Evolutionary conservation across 2,797 vertebrate genomes (phyloP), one percentile per base, ranked within the genome.

Genomic region (Sebastes trivittatus): DNA sequence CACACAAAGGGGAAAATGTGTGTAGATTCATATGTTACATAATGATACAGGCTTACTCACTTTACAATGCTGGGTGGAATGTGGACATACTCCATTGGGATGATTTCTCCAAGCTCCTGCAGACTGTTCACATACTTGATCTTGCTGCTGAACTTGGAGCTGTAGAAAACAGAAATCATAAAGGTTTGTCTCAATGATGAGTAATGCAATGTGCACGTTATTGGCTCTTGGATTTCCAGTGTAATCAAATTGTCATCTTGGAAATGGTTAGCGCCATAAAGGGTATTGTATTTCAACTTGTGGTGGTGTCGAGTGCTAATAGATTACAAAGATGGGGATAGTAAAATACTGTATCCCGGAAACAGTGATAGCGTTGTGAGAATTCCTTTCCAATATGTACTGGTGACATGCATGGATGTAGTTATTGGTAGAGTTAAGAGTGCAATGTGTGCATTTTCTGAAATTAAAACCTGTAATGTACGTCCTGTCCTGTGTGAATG

Each of bases 111-210:
- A 69, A 98, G 97, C 71, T 98, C 97, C 2, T 95, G 93, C 87
- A 98, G 87, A 0, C 95, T 98, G 82, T 90, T 95, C 65, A 98
- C 97, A 0, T 98, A 99, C 78, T 96, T 96, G 93, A 99, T 98
- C 87, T 99, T 99, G 92, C 97, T 98, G 95, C 97, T 98, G 95
- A 99, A 99, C 88, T 99, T 99, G 8, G 97, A 97, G 85, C 98
- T 99, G 92, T 76, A 93, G 62, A 72, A 76, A 58, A 80, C 3
- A 80, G 1, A 75, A 82, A 69, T 23, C 3, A 81, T 0, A 66
- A 66, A 29, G n/a, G 5, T 55, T 22, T 52, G 2, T 72, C 11
- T 72, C 13, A 79, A 22, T 59, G 3, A 54, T 52, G 32, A 70
- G 60, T 2, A 46, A 11, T 4, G 6, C 2, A 54, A 55, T 34